phyloP scores from a whole-genome alignment of 2,888 invertebrate species.

The Oscheius sp. region DNA sequence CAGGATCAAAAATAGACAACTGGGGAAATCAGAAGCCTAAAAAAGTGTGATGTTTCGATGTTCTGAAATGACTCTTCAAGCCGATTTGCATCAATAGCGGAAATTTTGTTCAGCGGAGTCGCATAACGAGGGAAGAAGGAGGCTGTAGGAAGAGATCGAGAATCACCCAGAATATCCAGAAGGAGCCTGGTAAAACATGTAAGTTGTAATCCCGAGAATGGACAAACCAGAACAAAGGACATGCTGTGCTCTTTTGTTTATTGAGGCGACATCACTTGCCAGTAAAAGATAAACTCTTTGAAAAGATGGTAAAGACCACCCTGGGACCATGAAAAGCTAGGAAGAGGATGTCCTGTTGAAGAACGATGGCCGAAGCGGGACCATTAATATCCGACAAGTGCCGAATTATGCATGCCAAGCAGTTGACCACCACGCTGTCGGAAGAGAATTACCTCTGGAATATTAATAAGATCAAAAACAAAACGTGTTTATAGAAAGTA shows the following conservation, averaged over 20 bases:
- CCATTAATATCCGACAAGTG: slow-evolving; percentile 37
- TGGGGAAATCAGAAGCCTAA: too few species aligned
- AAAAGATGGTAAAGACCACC: slow-evolving; percentile 28
- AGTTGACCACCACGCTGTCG: slow-evolving; percentile 25
- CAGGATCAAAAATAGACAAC: too few species aligned
- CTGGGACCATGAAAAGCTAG: slow-evolving; percentile 11
- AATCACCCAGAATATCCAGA: neutral
- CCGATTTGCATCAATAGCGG: slow-evolving; percentile 25
- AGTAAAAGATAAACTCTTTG: neutral
- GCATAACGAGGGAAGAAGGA: slow-evolving; percentile 25
- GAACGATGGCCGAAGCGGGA: slow-evolving; percentile 34
- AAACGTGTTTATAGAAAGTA: neutral
- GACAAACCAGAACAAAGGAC: too few species aligned
- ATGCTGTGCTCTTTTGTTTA: neutral
- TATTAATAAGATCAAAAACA: neutral
- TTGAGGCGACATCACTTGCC: neutral
- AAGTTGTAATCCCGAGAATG: too few species aligned
- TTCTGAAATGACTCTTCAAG: slow-evolving; percentile 21
- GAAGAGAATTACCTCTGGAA: neutral
- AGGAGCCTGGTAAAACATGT: too few species aligned
- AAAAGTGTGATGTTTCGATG: too few species aligned
- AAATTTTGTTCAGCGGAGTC: slow-evolving; percentile 33
- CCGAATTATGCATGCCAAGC: slow-evolving; percentile 31
- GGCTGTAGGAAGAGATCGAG: slow-evolving; percentile 4
- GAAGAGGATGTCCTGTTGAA: slow-evolving; percentile 29